phyloP scores from a whole-genome alignment of 2,888 invertebrate species.

The Tipula confusa region DNA sequence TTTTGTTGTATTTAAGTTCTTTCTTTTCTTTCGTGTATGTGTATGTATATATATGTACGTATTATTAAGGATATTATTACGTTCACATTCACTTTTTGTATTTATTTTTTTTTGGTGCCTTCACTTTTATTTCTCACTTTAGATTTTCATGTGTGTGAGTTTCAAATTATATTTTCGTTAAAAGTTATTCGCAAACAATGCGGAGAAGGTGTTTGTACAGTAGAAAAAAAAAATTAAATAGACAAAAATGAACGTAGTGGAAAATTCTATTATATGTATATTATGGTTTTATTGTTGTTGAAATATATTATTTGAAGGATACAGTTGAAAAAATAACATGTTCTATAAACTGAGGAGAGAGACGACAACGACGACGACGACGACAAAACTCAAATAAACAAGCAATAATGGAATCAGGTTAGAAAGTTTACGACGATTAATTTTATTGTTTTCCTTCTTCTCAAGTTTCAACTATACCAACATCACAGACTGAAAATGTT shows the following conservation, averaged over 20 bases:
- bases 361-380: no score
- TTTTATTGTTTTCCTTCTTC: not conserved
- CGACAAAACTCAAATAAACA: not conserved
- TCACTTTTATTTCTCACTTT: conserved; percentile 14
- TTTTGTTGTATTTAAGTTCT: no score
- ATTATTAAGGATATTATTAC: not conserved
- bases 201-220: not conserved
- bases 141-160: not conserved
- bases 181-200: not conserved
- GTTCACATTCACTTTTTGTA: not conserved
- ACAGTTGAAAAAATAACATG: conserved; percentile 3
- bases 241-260: conserved; percentile 25
- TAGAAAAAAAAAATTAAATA: conserved; percentile 14
- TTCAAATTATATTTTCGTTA: not conserved
- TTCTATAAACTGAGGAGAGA: not conserved
- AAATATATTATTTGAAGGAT: not conserved
- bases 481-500: not conserved
- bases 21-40: not conserved
- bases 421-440: not conserved
- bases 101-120: not conserved
- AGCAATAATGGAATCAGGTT: conserved; percentile 3
- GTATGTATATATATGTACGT: not conserved
- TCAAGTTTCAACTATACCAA: not conserved
- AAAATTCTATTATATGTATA: not conserved
- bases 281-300: not conserved